Conservation (phyloP, 2,888 invertebrate genomes). For the Mythimna vitellina region DNA sequence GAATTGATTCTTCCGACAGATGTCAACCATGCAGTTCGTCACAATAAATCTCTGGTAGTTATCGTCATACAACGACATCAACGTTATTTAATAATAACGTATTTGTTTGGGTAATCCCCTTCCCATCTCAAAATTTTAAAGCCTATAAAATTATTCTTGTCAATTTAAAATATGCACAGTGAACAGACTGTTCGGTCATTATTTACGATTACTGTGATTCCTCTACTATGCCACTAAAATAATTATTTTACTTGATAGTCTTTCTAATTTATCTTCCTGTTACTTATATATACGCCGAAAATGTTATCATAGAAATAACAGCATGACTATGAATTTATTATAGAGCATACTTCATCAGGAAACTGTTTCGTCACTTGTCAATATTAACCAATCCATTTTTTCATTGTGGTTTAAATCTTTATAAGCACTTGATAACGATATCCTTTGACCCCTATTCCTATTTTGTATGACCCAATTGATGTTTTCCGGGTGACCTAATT, state of each 20-base stretch:
- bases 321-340: neutral
- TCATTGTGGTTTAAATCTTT: neutral
- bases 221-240: slow-evolving; percentile 5
- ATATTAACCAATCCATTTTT: neutral
- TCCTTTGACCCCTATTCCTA: slow-evolving; percentile 3
- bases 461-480: slow-evolving; percentile 15
- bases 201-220: slow-evolving; percentile 2
- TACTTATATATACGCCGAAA: neutral
- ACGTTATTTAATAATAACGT: too few species aligned
- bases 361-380: neutral
- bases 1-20: too few species aligned
- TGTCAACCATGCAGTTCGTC: too few species aligned
- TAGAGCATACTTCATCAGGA: neutral
- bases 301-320: neutral
- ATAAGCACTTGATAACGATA: neutral
- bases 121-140: neutral
- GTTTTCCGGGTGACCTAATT: slow-evolving; percentile 29
- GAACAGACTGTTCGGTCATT: slow-evolving; percentile 8
- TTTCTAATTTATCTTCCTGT: neutral
- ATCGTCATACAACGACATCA: too few species aligned
- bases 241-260: neutral
- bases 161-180: slow-evolving; percentile 1
- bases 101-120: too few species aligned
- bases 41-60: too few species aligned
- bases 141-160: neutral